Percentiles rank a stretch among this genome's conserved stretches.
Conservation (phyloP, 2,888 invertebrate genomes). For the Heliothis peltigera region DNA sequence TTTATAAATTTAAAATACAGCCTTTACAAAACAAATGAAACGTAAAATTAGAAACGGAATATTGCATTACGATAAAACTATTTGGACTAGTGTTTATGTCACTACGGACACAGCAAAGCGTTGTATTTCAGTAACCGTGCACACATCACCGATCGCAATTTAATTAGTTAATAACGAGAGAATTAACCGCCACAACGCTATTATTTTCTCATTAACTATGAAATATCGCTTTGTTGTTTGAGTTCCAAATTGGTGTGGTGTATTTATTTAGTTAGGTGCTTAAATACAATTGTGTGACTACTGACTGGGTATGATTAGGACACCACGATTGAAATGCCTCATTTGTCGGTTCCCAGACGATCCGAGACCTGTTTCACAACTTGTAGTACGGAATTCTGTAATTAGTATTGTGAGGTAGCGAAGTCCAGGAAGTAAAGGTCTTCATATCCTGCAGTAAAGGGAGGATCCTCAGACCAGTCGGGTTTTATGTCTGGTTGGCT, state of each 20-base stretch:
- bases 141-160: constrained; percentile 13
- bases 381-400: too few relatives aligned
- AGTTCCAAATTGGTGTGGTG: constrained; percentile 8
- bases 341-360: background rate
- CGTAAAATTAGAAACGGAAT: background rate
- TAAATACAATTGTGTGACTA: background rate
- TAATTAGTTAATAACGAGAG: constrained; percentile 29
- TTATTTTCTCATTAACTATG: constrained; percentile 35
- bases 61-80: constrained; percentile 19
- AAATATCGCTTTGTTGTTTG: constrained; percentile 23
- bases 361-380: too few relatives aligned
- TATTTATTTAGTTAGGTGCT: constrained; percentile 10
- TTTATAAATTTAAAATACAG: too few relatives aligned
- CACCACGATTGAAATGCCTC: background rate
- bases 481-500: too few relatives aligned
- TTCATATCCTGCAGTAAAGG: too few relatives aligned
- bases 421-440: too few relatives aligned
- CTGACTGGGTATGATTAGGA: background rate
- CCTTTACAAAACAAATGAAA: constrained; percentile 2
- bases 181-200: constrained; percentile 22
- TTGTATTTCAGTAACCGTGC: constrained; percentile 29
- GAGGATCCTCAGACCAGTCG: too few relatives aligned
- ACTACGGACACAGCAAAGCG: constrained; percentile 16
- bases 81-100: constrained; percentile 18
- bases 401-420: too few relatives aligned